A percentile compares a stretch with the other conserved stretches of the same genome.
Conservation (phyloP, 2,113 vertebrate genomes). For the Engraulis encrasicolus region DNA sequence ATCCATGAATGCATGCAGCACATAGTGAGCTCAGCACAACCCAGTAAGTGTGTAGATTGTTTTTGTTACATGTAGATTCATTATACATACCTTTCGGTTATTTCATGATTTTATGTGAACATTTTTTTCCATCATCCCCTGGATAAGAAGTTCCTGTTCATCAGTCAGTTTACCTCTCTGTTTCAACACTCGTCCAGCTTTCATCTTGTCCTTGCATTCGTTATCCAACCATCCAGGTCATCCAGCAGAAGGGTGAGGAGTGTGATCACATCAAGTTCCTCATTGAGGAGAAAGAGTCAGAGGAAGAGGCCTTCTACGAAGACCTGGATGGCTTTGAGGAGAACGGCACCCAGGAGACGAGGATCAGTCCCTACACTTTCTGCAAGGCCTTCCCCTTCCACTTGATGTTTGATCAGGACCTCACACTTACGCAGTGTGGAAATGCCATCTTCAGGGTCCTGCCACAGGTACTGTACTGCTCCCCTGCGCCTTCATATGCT, state of each 20-base stretch:
- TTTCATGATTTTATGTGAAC: too few relatives aligned
- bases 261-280: slow-evolving; percentile 98
- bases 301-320: slow-evolving; percentile 95
- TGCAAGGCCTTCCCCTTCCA: slow-evolving; percentile 99
- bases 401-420: slow-evolving; percentile 95
- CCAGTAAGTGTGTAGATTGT: too few relatives aligned
- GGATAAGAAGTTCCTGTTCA: neutral
- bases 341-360: slow-evolving; percentile 94
- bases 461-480: slow-evolving; percentile 89
- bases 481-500: neutral
- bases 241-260: slow-evolving; percentile 95
- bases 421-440: slow-evolving; percentile 95
- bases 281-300: slow-evolving; percentile 97
- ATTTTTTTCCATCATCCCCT: neutral
- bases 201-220: neutral
- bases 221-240: slow-evolving; percentile 77
- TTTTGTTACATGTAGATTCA: too few relatives aligned
- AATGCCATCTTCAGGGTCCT: slow-evolving; percentile 97
- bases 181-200: neutral
- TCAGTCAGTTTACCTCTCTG: neutral
- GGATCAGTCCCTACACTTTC: slow-evolving; percentile 97
- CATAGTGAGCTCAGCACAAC: too few relatives aligned
- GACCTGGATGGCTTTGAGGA: slow-evolving; percentile 96
- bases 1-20: neutral
- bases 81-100: too few relatives aligned